These are phyloP conservation scores for Deilephila elpenor DNA, from an alignment of 2,888 invertebrate genomes.

Conservation along the genomic window DNA sequence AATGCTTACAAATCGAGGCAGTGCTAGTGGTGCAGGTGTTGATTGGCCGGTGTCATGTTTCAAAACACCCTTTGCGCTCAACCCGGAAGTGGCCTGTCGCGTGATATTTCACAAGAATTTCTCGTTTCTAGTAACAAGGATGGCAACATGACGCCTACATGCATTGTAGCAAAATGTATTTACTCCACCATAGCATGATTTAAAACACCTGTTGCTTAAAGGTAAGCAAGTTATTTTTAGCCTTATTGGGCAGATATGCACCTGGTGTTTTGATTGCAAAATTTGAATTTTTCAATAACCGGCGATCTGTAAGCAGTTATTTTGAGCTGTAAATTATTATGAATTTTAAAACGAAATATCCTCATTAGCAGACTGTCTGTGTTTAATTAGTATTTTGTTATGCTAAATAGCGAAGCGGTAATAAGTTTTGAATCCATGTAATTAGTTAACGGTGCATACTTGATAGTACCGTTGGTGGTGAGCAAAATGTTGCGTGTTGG, in stretches of 20 bases:
- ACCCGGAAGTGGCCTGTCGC: conserved; percentile 57
- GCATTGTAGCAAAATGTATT: conserved; percentile 31
- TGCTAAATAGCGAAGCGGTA: conserved; percentile 8
- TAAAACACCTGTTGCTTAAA: not conserved
- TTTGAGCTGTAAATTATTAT: not conserved
- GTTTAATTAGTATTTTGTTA: conserved; percentile 37
- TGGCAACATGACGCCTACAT: conserved; percentile 3
- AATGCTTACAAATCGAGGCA: not conserved
- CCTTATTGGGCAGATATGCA: not conserved
- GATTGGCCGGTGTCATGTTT: conserved; percentile 53
- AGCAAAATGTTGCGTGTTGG: conserved; percentile 47
- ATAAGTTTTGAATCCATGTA: conserved; percentile 60
- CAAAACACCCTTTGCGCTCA: conserved; percentile 62
- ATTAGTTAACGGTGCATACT: conserved; percentile 75
- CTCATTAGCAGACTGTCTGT: conserved; percentile 28
- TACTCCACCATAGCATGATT: conserved; percentile 20
- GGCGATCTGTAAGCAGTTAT: not conserved
- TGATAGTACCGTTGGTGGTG: conserved; percentile 66
- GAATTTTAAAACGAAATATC: not conserved
- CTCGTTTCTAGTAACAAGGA: conserved; percentile 39
- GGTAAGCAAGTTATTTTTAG: conserved; percentile 3
- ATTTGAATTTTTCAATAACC: not conserved
- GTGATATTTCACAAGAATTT: conserved; percentile 58
- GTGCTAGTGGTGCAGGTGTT: conserved; percentile 48
- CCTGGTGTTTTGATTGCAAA: conserved; percentile 1